Evolutionary conservation across 2,797 vertebrate species (phyloP).

Genomic region (Coregonus sp.): DNA sequence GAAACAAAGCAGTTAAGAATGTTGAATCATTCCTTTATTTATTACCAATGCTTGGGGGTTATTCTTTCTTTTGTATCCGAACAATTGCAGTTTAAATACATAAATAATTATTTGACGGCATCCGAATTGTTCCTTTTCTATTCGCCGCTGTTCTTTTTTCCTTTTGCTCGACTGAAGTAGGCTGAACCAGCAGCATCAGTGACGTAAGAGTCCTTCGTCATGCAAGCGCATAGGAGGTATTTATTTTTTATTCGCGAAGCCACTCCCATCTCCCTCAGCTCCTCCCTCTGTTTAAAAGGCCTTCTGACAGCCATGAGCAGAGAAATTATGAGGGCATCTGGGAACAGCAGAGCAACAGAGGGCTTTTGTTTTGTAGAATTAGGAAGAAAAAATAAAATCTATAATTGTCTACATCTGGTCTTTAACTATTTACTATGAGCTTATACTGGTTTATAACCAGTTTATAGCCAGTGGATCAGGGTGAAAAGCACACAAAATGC

Average conservation of each 20-base stretch:
- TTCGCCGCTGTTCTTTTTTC: constrained; percentile 33
- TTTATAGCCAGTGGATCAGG: no score
- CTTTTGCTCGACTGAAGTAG: constrained; percentile 41
- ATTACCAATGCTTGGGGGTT: not conserved
- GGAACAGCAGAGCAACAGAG: not conserved
- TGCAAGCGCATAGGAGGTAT: constrained; percentile 8
- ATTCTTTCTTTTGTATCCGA: not conserved
- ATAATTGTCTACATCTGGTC: not conserved
- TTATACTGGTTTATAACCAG: no score
- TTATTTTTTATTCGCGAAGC: constrained; percentile 57
- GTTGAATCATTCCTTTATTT: not conserved
- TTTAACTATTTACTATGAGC: not conserved
- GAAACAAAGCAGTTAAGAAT: constrained; percentile 14
- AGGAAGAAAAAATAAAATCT: not conserved
- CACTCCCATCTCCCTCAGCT: constrained; percentile 31
- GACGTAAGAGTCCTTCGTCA: constrained; percentile 58
- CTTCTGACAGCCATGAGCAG: not conserved
- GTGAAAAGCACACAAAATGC: no score
- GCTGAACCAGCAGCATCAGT: constrained; percentile 55
- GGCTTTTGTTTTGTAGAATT: not conserved
- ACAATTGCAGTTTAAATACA: not conserved
- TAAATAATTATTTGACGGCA: constrained; percentile 5
- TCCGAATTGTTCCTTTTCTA: constrained; percentile 18
- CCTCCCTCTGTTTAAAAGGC: not conserved
- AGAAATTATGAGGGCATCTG: not conserved